Evolutionary conservation across 2,113 vertebrate genomes (phyloP).

Genomic region (Psephotus haematonotus): DNA sequence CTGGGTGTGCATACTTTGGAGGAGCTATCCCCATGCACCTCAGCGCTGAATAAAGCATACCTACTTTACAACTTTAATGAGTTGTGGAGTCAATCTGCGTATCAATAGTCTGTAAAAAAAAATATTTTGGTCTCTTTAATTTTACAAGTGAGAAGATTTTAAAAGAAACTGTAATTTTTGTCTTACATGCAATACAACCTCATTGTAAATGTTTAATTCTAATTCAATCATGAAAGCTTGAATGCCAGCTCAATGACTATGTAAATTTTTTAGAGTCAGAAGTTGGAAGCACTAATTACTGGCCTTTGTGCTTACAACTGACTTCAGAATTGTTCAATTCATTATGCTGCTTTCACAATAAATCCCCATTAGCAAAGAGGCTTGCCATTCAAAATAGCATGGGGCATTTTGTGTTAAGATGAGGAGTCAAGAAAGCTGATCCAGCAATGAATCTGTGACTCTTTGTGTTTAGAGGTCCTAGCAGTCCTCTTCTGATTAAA

Average conservation of each 20-base stretch:
- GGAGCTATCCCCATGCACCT: too few species aligned
- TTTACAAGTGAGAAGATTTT: background rate
- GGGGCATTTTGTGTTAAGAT: background rate
- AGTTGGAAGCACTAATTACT: constrained; percentile 15
- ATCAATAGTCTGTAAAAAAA: background rate
- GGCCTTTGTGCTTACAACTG: constrained; percentile 1
- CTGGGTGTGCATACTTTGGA: too few species aligned
- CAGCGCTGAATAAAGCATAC: too few species aligned
- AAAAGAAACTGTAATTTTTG: background rate
- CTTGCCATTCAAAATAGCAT: background rate
- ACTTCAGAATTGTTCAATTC: constrained; percentile 2
- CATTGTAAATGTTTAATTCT: background rate
- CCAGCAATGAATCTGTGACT: background rate
- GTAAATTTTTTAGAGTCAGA: constrained; percentile 18
- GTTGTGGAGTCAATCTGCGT: too few species aligned
- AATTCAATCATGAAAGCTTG: background rate
- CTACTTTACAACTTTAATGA: too few species aligned
- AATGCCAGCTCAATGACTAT: background rate
- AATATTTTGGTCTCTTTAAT: background rate
- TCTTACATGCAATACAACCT: background rate
- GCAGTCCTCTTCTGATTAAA: background rate
- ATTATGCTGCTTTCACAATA: constrained; percentile 15
- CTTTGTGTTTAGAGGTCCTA: background rate
- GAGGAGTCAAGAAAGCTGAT: background rate
- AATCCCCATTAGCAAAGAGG: background rate